Percentiles rank a stretch among this genome's conserved stretches.
Evolutionary conservation across 2,888 invertebrate species (phyloP).

Genomic region (Ischnura elegans): DNA sequence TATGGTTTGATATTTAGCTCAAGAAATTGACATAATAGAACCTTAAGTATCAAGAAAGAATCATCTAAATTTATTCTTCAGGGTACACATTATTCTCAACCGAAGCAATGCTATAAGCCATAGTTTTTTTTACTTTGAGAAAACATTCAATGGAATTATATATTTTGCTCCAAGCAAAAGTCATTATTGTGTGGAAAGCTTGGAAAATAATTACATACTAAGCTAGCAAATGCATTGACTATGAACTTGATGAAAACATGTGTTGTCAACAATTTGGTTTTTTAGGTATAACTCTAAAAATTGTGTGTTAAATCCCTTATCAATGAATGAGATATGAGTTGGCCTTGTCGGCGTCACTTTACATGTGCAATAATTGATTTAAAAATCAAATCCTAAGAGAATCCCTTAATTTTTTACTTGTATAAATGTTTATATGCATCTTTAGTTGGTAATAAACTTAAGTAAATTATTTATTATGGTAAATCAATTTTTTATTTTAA

Average conservation of each 20-base stretch:
- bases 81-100: background rate
- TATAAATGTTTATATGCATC: constrained; percentile 34
- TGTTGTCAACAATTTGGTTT: background rate
- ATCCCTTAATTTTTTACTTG: constrained; percentile 31
- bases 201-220: background rate
- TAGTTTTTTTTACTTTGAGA: background rate
- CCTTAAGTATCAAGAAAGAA: background rate
- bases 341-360: constrained; percentile 14
- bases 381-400: background rate
- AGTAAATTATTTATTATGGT: constrained; percentile 33
- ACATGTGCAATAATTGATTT: constrained; percentile 22
- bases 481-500: background rate
- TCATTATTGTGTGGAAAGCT: background rate
- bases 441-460: constrained; percentile 20
- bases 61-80: background rate
- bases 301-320: background rate
- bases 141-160: background rate
- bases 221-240: background rate
- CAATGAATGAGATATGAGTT: background rate
- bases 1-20: constrained; percentile 26
- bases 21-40: background rate
- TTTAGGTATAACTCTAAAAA: background rate
- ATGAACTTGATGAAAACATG: background rate
- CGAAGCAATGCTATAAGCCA: constrained; percentile 1
- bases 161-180: background rate